Conservation (phyloP, 2,797 vertebrate species). For the Poeciliopsis paucimaculata region DNA sequence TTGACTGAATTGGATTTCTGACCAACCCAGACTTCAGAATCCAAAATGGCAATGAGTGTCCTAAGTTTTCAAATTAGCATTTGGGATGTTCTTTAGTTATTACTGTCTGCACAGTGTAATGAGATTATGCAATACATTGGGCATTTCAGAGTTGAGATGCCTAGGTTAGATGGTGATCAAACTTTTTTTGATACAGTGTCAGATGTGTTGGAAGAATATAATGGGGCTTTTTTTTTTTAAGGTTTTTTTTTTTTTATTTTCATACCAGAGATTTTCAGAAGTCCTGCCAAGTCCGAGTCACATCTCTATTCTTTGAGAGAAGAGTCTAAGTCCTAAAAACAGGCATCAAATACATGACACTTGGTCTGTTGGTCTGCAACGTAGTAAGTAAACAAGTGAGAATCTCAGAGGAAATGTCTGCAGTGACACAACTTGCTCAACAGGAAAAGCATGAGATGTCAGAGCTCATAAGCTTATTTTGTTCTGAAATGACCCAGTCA, state of each 20-base stretch:
- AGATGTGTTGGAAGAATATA: background rate
- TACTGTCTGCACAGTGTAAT: too few relatives aligned
- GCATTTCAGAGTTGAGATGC: too few relatives aligned
- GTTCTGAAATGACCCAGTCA: background rate
- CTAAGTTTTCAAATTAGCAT: too few relatives aligned
- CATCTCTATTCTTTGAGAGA: background rate
- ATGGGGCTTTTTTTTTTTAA: background rate
- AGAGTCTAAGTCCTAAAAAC: background rate
- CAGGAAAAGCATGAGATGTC: background rate
- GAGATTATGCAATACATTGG: too few relatives aligned
- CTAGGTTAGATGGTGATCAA: background rate
- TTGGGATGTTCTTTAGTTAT: too few relatives aligned
- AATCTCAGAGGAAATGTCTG: background rate
- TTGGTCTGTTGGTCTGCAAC: background rate
- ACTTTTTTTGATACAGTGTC: background rate
- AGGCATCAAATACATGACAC: background rate
- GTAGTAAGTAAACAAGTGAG: background rate
- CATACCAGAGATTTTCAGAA: background rate
- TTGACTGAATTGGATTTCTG: too few relatives aligned
- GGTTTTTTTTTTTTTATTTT: background rate
- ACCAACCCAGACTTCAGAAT: too few relatives aligned
- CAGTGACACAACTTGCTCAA: background rate
- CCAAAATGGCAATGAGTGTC: too few relatives aligned
- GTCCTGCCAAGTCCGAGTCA: background rate
- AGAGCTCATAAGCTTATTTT: background rate